Evolutionary conservation across 2,797 vertebrate genomes (phyloP).

Genomic region (Mormyrus proboscirostris): DNA sequence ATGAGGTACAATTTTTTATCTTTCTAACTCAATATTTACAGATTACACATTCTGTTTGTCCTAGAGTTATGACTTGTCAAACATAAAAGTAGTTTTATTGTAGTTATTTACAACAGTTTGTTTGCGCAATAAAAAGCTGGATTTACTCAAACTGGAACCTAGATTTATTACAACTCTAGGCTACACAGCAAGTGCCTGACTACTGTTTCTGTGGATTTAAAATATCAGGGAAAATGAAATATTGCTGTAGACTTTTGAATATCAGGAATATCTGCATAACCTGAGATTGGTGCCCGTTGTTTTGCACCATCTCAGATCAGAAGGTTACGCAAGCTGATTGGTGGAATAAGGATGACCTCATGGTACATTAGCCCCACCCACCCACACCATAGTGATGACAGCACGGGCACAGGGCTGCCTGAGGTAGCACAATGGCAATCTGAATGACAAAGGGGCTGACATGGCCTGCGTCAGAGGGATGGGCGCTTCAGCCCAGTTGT

Average conservation of each 20-base stretch:
- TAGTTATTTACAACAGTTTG: background rate
- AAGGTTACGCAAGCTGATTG: background rate
- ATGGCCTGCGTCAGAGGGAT: constrained; percentile 38
- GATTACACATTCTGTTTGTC: background rate
- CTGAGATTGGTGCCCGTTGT: background rate
- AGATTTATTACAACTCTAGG: background rate
- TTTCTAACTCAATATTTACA: background rate
- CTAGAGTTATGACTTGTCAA: background rate
- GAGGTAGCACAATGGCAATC: constrained; percentile 49
- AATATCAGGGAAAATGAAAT: background rate
- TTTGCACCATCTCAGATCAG: background rate
- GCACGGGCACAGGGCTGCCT: background rate
- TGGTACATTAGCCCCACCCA: background rate
- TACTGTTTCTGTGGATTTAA: background rate
- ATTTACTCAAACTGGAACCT: background rate
- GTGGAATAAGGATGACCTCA: background rate
- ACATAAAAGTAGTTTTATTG: background rate
- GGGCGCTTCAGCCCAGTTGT: constrained; percentile 35
- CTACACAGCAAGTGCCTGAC: background rate
- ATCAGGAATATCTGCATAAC: background rate
- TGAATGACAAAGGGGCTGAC: constrained; percentile 65
- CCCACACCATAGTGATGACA: background rate
- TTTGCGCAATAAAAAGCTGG: background rate
- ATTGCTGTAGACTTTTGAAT: background rate
- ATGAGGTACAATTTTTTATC: background rate